Conservation (phyloP, 2,888 invertebrate genomes). For the Nesidiocoris tenuis region DNA sequence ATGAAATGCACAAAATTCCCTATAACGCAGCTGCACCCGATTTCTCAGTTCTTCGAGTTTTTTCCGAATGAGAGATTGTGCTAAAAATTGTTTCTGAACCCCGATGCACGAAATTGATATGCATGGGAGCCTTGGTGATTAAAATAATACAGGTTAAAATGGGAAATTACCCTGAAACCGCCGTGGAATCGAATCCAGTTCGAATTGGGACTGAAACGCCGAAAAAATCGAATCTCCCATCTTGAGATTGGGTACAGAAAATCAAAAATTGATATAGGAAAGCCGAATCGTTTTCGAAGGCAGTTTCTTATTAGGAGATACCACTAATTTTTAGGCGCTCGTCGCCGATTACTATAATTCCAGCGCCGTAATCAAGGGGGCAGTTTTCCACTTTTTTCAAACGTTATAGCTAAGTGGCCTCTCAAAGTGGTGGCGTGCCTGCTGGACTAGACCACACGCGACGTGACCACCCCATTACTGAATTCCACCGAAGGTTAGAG, state of each 20-base stretch:
- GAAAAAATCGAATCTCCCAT: no score
- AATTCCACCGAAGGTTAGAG: neutral
- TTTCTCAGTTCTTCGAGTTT: no score
- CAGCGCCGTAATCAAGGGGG: neutral
- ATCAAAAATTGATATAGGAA: neutral
- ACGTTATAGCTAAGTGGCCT: neutral
- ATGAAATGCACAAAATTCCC: no score
- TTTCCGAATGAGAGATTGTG: no score
- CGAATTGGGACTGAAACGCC: no score
- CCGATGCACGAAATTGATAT: no score
- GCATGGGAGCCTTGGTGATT: no score
- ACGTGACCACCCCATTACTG: neutral
- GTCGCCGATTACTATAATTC: neutral
- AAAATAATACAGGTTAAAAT: no score
- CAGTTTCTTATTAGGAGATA: neutral
- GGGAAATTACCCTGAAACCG: no score
- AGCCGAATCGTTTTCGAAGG: neutral
- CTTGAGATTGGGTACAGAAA: neutral
- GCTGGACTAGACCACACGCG: neutral
- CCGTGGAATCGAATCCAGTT: no score
- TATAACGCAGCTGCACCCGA: no score
- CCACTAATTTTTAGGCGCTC: neutral
- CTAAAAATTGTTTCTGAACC: no score
- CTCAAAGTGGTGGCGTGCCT: neutral
- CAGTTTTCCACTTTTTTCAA: neutral